Conservation (phyloP, 2,888 invertebrate species). For the Cylloceria caligata region DNA sequence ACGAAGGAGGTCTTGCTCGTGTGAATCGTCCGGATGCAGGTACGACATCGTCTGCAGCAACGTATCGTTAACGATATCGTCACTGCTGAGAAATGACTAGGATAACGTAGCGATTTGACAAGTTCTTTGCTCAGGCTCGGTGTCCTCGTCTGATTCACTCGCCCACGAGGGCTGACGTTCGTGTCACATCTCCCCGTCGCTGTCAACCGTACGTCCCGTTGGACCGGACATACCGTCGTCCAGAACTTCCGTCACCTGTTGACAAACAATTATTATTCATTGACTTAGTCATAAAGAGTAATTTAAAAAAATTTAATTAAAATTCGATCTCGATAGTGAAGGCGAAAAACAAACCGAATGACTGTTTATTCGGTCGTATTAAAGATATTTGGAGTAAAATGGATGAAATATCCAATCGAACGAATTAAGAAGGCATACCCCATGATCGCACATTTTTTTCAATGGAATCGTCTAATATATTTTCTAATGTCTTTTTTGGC, state of each 20-base stretch:
- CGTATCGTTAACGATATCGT: conserved; percentile 62
- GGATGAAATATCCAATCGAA: too few relatives aligned
- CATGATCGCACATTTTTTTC: too few relatives aligned
- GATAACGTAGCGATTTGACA: conserved; percentile 81
- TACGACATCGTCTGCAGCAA: conserved; percentile 67
- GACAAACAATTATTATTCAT: neutral
- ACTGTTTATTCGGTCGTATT: neutral
- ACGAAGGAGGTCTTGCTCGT: conserved; percentile 59
- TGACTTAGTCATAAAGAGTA: neutral
- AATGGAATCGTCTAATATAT: too few relatives aligned
- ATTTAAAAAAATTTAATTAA: neutral
- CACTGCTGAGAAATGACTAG: conserved; percentile 71
- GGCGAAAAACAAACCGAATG: neutral
- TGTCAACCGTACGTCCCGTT: conserved; percentile 74
- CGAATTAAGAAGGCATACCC: too few relatives aligned
- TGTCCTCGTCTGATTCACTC: conserved; percentile 81
- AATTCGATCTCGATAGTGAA: neutral
- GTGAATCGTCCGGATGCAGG: conserved; percentile 58
- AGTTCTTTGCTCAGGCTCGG: conserved; percentile 79
- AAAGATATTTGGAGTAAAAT: too few relatives aligned
- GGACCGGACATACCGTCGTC: conserved; percentile 79
- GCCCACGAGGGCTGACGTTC: conserved; percentile 81
- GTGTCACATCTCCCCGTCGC: conserved; percentile 81
- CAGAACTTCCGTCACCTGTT: conserved; percentile 79
- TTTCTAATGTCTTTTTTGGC: too few relatives aligned